Conservation (phyloP, 2,888 invertebrate species). For the Melipona bicolor region DNA sequence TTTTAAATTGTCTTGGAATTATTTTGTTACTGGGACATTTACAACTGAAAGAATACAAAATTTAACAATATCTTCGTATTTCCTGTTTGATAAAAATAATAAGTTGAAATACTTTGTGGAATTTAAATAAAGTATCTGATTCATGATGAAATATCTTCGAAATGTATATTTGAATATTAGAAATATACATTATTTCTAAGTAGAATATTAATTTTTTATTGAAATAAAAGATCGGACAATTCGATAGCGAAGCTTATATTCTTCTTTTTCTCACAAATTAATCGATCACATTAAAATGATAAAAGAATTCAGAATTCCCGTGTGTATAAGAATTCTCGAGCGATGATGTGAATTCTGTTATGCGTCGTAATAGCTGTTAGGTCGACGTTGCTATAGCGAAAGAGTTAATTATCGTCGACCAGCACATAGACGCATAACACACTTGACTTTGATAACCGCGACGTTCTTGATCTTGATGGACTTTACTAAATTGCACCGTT, state of each 20-base stretch:
- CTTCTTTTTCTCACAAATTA: too few species aligned
- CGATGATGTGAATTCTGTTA: neutral
- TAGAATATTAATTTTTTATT: neutral
- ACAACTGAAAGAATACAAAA: neutral
- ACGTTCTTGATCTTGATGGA: neutral
- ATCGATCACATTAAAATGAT: neutral
- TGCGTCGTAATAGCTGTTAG: neutral
- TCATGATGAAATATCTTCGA: too few species aligned
- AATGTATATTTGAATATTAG: neutral
- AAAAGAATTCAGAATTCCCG: neutral
- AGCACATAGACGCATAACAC: neutral
- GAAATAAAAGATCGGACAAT: neutral
- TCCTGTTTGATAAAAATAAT: neutral
- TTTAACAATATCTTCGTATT: neutral
- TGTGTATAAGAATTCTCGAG: neutral
- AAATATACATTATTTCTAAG: neutral
- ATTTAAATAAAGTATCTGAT: too few species aligned
- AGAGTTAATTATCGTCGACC: neutral
- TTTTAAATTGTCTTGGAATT: too few species aligned
- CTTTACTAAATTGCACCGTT: neutral
- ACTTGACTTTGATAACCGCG: neutral
- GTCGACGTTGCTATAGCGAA: neutral
- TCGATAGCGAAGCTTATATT: neutral
- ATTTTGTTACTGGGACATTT: too few species aligned
- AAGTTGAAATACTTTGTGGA: too few species aligned